Evolutionary conservation across 2,113 vertebrate species (phyloP), one percentile per base, ranked within the genome.

Genomic region (Bos indicus): DNA sequence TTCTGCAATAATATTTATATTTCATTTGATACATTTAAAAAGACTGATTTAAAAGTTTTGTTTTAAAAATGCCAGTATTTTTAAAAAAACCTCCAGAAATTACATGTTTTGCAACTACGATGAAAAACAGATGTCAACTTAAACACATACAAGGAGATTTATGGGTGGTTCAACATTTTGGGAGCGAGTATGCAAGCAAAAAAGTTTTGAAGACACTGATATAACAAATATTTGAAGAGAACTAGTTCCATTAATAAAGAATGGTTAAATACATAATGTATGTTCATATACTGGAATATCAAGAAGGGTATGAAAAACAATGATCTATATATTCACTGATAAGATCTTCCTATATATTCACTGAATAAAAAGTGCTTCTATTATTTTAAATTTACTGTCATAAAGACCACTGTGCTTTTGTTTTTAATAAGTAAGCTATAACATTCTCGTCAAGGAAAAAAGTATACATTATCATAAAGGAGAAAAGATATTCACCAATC

Each of bases 361-460:
- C 6, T 62, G 59, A 90, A 82, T 36, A 21, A 33, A 82, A 90
- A 57, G n/a, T 30, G 36, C 40, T 88, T 60, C 51, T 71, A 89
- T 84, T 83, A 83, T 74, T 95, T 94, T 52, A 83, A 92, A 85
- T 54, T 81, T 91, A 83, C 13, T 46, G 28, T 83, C 40, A 93
- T 82, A 77, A 91, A 94, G 54, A 77, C 2, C 21, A 26, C 7
- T 86, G 26, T 30, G 25, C 23, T n/a, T 52, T 28, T 33, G 52
- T 28, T 67, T 67, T 86, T 62, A 78, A 33, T 17, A n/a, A 77
- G 14, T 43, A 82, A n/a, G 56, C 52, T 60, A 93, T 88, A 60
- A 92, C 83, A 95, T 91, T 95, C 59, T 96, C 74, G 51, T 74
- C 30, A 94, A 89, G 57, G 74, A 83, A 78, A 94, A 87, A 91